Percentiles rank a stretch among this genome's conserved stretches.
Evolutionary conservation across 2,797 vertebrate genomes (phyloP).

Genomic region (Spinibarbus caldwelli): DNA sequence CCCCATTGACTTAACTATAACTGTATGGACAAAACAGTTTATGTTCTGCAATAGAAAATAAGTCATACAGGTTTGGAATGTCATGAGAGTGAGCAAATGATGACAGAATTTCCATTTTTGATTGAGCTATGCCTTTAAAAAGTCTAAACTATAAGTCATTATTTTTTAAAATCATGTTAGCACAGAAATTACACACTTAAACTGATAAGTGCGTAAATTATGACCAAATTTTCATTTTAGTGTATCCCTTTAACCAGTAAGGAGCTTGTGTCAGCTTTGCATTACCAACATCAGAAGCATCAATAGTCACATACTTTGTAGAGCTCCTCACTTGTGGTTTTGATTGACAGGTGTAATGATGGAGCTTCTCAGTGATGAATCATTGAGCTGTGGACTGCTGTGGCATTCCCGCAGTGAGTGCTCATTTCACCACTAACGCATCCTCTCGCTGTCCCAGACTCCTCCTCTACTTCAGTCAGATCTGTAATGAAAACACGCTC

Average conservation of each 20-base stretch:
- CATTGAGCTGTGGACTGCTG: conserved; percentile 22
- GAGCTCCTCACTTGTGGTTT: conserved; percentile 33
- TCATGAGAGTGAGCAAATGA: background rate
- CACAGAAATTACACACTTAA: background rate
- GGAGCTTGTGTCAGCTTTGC: background rate
- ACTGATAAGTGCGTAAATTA: background rate
- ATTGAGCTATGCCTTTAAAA: too few relatives aligned
- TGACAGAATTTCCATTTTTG: too few relatives aligned
- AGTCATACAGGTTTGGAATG: background rate
- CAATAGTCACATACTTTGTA: background rate
- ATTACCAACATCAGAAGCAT: background rate
- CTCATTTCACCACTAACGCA: conserved; percentile 46
- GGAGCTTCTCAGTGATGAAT: conserved; percentile 29
- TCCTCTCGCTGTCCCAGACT: conserved; percentile 21
- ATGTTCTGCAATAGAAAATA: background rate
- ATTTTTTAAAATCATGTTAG: background rate
- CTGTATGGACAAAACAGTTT: background rate
- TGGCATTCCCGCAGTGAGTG: conserved; percentile 38
- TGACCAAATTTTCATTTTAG: background rate
- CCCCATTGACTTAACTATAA: too few relatives aligned
- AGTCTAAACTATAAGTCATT: background rate
- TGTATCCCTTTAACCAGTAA: background rate
- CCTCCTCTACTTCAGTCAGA: conserved; percentile 42
- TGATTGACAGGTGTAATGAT: conserved; percentile 42
- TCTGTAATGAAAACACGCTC: conserved; percentile 19